Conservation (phyloP, 2,888 invertebrate genomes). For the Neoitamus cyanurus region DNA sequence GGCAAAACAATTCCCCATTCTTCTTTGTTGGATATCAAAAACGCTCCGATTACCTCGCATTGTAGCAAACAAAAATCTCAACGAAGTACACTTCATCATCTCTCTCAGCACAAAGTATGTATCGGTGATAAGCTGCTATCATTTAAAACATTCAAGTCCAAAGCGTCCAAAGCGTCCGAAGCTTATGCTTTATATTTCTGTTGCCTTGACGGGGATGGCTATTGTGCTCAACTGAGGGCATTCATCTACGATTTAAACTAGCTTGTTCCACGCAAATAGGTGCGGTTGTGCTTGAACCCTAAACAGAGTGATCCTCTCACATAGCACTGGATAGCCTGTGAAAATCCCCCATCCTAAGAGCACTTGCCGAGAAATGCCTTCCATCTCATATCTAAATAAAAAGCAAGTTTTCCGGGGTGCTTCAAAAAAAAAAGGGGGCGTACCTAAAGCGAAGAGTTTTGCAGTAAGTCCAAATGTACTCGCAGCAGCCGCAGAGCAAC, state of each 20-base stretch:
- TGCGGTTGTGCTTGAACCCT: background rate
- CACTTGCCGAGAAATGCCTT: constrained; percentile 1
- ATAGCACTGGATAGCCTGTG: background rate
- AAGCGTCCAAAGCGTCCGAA: no score
- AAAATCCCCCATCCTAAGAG: background rate
- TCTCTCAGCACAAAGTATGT: background rate
- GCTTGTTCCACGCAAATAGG: background rate
- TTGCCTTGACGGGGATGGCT: background rate
- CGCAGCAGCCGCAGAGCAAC: background rate
- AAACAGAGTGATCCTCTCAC: background rate
- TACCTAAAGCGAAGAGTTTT: background rate
- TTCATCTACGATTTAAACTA: background rate
- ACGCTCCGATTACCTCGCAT: background rate
- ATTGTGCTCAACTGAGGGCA: background rate
- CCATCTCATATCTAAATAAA: constrained; percentile 23
- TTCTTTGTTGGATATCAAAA: no score
- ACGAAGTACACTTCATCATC: background rate
- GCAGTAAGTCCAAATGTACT: background rate
- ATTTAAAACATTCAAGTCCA: background rate
- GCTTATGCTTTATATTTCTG: background rate
- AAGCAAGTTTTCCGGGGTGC: background rate
- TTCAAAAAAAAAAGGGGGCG: background rate
- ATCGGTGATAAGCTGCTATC: background rate
- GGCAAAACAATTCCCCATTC: no score
- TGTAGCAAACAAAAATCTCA: background rate